Evolutionary conservation across 2,888 invertebrate genomes (phyloP), one percentile per base, ranked within the genome.

Genomic region (Salpingus planirostris): DNA sequence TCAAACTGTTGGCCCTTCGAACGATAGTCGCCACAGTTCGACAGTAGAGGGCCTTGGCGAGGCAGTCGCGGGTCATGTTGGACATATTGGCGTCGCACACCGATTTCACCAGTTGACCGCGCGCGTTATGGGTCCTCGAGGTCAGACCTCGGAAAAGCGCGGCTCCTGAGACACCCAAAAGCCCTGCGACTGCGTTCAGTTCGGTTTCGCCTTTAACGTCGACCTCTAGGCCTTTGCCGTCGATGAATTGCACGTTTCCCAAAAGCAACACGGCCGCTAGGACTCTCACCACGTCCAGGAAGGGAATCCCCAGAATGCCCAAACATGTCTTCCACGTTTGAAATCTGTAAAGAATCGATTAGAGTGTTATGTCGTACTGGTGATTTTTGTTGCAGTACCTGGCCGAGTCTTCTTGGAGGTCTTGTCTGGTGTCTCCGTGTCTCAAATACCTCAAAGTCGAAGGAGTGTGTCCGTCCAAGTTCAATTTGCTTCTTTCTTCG

Each of bases 11-110:
- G 31, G 92, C 91, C 52, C 93, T 73, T 18, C 92, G 74, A 14
- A 93, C 89, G 50, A 95, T 91, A 12, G 93, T 92, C 11, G 90
- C 90, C 11, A 93, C 90, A 6, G 92, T 92, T 48, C 93, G 82
- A 61, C 90, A 91, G 66, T 93, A 95, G 15, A 95, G 72, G 11
- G 93, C 91, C 66, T 90, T 89, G 15, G 91, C 88, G 49, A 92
- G 69, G 36, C 88, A 82, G 67, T 93, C 87, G 48, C 92, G 71
- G n/a, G 86, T 85, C 72, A 80, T 77, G 56, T 87, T 84, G 7
- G 90, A 88, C 74, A 86, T 81, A 49, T 83, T 80, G n/a, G 83
- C 81, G 58, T 87, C 82, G 59, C 86, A 82, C 31, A 83, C 74
- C 3, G 85, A 83, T 59, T 86, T 83, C 21, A 88, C 79, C 36